Percentiles rank a stretch among this genome's conserved stretches.
phyloP scores from a whole-genome alignment of 2,113 vertebrate genomes.

The Ptychochromis oligacanthus region DNA sequence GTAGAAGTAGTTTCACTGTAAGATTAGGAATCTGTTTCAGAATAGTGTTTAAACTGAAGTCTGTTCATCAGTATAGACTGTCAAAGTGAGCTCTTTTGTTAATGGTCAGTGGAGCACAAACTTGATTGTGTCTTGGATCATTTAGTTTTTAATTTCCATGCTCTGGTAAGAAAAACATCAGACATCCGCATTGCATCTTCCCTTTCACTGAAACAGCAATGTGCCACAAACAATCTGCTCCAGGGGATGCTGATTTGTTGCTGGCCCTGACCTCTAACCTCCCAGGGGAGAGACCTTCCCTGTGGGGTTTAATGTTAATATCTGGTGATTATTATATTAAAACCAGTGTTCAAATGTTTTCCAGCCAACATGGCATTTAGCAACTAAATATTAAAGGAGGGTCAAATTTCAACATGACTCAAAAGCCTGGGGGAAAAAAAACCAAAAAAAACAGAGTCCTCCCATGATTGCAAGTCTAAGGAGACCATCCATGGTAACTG shows the following conservation, averaged over 20 bases:
- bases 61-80: not conserved
- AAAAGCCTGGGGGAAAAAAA: not conserved
- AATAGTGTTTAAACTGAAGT: not conserved
- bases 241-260: slow-evolving; percentile 37
- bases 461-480: slow-evolving; percentile 9
- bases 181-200: not conserved
- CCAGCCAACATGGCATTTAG: not conserved
- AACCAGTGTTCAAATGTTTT: not conserved
- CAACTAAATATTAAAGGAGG: not conserved
- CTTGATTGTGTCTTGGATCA: not conserved
- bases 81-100: slow-evolving; percentile 5
- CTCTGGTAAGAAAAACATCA: slow-evolving; percentile 22
- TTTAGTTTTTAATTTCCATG: slow-evolving; percentile 19
- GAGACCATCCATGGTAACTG: slow-evolving; percentile 29
- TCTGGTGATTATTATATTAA: not conserved
- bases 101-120: not conserved
- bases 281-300: not conserved
- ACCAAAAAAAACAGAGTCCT: not conserved
- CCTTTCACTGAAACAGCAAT: not conserved
- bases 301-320: not conserved
- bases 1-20: not conserved
- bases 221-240: slow-evolving; percentile 1
- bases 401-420: not conserved
- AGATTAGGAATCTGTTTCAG: not conserved
- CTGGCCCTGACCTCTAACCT: slow-evolving; percentile 57